Percentiles rank a stretch among this genome's conserved stretches.
These are phyloP conservation scores for Acestrorhynchus altus DNA, from an alignment of 2,797 vertebrate genomes.

Conservation along the genomic window DNA sequence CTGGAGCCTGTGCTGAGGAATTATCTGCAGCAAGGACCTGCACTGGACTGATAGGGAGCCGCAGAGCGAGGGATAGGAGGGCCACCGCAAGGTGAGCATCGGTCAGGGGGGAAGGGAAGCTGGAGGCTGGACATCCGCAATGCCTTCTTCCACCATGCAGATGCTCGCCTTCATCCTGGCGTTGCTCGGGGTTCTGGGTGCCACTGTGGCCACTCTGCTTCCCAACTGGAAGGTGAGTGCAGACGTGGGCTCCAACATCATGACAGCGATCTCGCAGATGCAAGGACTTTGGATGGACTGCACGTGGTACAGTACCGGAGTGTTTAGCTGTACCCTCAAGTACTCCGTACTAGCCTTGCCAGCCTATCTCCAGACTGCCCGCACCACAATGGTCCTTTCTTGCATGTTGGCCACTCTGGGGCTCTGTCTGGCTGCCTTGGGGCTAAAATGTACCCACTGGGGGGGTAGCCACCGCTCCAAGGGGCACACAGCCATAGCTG, in stretches of 20 bases:
- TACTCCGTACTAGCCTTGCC: constrained; percentile 86
- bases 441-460: constrained; percentile 91
- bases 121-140: constrained; percentile 59
- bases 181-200: constrained; percentile 83
- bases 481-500: constrained; percentile 82
- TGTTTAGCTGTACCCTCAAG: constrained; percentile 92
- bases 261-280: constrained; percentile 87
- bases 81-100: constrained; percentile 58
- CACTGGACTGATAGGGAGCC: constrained; percentile 51
- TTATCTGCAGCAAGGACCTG: constrained; percentile 68
- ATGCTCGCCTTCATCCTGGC: constrained; percentile 91
- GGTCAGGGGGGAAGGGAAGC: constrained; percentile 41
- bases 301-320: constrained; percentile 90
- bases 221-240: constrained; percentile 93
- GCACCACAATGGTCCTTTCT: constrained; percentile 90
- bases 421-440: constrained; percentile 84
- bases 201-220: constrained; percentile 85
- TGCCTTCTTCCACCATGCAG: constrained; percentile 87
- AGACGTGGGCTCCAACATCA: constrained; percentile 81
- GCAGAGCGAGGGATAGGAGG: constrained; percentile 28
- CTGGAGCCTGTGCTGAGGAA: constrained; percentile 68
- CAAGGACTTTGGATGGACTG: constrained; percentile 98
- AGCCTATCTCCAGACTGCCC: constrained; percentile 81
- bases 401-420: constrained; percentile 84
- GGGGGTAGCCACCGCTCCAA: constrained; percentile 85